phyloP scores from a whole-genome alignment of 2,888 invertebrate genomes.

The Hypomecis atomaria region DNA sequence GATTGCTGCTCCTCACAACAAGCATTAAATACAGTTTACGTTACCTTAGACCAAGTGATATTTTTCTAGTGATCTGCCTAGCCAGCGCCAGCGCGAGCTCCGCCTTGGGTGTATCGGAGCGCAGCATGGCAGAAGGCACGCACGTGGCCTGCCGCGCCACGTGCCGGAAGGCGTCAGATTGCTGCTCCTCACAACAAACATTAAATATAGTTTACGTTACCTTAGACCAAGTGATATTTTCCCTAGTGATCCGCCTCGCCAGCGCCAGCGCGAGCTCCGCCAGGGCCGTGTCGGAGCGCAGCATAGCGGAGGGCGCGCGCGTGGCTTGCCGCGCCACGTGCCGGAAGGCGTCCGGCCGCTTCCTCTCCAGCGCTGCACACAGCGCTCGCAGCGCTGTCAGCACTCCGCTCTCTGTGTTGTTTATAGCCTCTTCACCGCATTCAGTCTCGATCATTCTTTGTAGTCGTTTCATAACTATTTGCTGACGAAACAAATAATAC shows the following conservation, averaged over 20 bases:
- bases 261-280: conserved; percentile 87
- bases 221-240: conserved; percentile 92
- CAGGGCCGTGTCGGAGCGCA: conserved; percentile 85
- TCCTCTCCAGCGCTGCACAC: conserved; percentile 90
- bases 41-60: conserved; percentile 92
- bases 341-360: conserved; percentile 90
- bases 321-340: conserved; percentile 90
- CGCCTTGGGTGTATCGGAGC: conserved; percentile 85
- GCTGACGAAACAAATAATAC: conserved; percentile 51
- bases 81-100: conserved; percentile 88
- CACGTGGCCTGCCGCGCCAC: conserved; percentile 90
- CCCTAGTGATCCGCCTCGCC: conserved; percentile 88
- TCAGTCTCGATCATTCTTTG: conserved; percentile 82
- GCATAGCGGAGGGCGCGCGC: conserved; percentile 83
- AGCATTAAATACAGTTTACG: too few relatives aligned
- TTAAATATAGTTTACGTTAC: conserved; percentile 58
- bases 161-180: conserved; percentile 89
- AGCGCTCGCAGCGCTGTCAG: conserved; percentile 77
- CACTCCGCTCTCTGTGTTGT: conserved; percentile 76
- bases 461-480: conserved; percentile 76
- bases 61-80: conserved; percentile 88
- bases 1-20: conserved; percentile 89
- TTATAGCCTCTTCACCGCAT: conserved; percentile 80
- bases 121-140: conserved; percentile 83
- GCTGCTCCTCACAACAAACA: conserved; percentile 85